These are phyloP conservation scores for Phyto melanocephala DNA, from an alignment of 2,888 invertebrate genomes.

Conservation along the genomic window DNA sequence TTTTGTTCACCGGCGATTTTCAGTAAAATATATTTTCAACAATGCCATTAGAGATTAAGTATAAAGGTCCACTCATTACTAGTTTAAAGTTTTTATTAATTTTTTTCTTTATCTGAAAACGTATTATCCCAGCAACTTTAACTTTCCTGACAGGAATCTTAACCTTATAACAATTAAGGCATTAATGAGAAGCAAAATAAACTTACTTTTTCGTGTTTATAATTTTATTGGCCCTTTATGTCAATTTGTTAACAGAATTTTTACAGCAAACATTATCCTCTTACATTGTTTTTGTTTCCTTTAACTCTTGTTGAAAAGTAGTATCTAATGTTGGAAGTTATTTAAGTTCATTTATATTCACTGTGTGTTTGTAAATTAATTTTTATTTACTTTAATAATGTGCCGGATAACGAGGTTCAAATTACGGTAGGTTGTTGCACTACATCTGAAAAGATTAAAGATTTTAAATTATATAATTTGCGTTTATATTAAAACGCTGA, in stretches of 20 bases:
- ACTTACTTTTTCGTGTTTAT: neutral
- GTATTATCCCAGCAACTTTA: too few relatives aligned
- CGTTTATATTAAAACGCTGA: too few relatives aligned
- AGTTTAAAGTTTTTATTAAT: too few relatives aligned
- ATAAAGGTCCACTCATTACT: too few relatives aligned
- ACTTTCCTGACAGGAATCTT: too few relatives aligned
- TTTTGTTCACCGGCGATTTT: too few relatives aligned
- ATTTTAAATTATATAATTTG: too few relatives aligned
- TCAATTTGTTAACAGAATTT: conserved; percentile 38
- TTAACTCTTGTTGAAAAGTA: neutral
- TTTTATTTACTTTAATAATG: neutral
- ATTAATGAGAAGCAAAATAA: neutral
- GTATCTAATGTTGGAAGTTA: neutral
- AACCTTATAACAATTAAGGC: too few relatives aligned
- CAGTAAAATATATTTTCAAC: too few relatives aligned
- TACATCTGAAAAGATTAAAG: neutral
- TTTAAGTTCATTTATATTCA: conserved; percentile 29
- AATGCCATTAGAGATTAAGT: too few relatives aligned
- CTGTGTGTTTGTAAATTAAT: conserved; percentile 6
- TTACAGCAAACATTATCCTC: neutral
- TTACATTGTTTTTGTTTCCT: neutral
- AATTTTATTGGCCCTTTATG: conserved; percentile 2
- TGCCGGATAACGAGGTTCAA: neutral
- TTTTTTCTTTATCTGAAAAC: too few relatives aligned
- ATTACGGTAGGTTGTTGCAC: too few relatives aligned